Evolutionary conservation across 2,888 invertebrate species (phyloP), one percentile per base, ranked within the genome.

Genomic region (Selenia dentaria): DNA sequence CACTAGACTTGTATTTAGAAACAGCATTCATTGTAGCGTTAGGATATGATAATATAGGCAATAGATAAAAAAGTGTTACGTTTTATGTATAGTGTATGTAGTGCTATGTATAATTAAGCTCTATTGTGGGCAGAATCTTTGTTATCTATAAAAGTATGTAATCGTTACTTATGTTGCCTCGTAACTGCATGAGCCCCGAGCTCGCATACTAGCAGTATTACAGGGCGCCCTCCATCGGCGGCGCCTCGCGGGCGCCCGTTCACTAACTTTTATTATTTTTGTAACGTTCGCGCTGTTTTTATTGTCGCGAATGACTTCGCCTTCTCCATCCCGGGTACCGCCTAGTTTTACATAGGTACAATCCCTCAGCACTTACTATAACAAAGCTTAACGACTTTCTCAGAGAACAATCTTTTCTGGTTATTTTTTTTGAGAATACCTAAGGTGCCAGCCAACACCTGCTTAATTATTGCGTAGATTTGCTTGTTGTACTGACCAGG

Each of bases 201-300:
- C 24, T 37, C 29, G 16, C 13, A 16, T 59, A 27, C 47, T 38
- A 42, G 59, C 55, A 58, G 62, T 66, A 65, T 57, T 50, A 57
- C 56, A 48, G 44, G 47, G 57, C 61, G 53, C 27, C 46, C 45
- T 47, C 50, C 28, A 25, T 10, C 42, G 44, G 41, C 63, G 70
- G 73, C 79, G 80, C 78, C 82, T 75, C 74, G 70, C 70, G 76
- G 81, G 67, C 77, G 74, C 68, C 71, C 67, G 59, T 50, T 65
- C 64, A 66, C 76, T 78, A 84, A 82, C 82, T 84, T 85, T 83
- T 84, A 83, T 84, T 86, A 81, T 84, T 83, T 79, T 80, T 79
- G 77, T 78, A 79, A 70, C 71, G 69, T 69, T 65, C 62, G 67
- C 71, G 72, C 73, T 79, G 75, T 79, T 83, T 79, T 82, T 82